Conservation (phyloP, 1,140 invertebrate species). For the Latrodectus geometricus region DNA sequence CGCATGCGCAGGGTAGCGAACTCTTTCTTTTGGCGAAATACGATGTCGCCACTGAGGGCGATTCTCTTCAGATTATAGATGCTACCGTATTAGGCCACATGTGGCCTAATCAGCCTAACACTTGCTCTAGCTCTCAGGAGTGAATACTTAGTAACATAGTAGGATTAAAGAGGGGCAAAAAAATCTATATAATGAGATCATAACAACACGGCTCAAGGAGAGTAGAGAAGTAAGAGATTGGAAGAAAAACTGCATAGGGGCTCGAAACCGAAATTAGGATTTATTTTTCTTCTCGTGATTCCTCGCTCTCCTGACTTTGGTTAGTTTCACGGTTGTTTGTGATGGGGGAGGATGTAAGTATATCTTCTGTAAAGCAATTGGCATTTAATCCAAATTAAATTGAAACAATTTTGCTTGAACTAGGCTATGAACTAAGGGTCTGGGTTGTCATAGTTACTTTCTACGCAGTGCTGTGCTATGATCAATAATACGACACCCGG, state of each 20-base stretch:
- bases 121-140: no score
- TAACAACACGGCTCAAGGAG: no score
- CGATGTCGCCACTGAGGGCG: not conserved
- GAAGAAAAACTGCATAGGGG: no score
- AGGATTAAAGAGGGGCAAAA: no score
- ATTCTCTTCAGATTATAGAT: not conserved
- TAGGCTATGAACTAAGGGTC: constrained; percentile 2
- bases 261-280: no score
- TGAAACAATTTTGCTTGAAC: constrained; percentile 24
- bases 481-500: constrained; percentile 37
- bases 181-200: no score
- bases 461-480: constrained; percentile 44
- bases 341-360: not conserved
- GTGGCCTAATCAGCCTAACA: no score
- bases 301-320: no score
- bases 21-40: constrained; percentile 22
- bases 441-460: constrained; percentile 50
- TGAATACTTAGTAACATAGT: no score
- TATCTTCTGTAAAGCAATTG: not conserved
- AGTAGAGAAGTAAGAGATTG: no score
- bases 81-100: no score
- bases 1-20: constrained; percentile 34
- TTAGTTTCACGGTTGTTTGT: not conserved
- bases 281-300: no score
- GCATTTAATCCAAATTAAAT: not conserved